Conservation (phyloP, 2,888 invertebrate species). For the Brenthis hecate region DNA sequence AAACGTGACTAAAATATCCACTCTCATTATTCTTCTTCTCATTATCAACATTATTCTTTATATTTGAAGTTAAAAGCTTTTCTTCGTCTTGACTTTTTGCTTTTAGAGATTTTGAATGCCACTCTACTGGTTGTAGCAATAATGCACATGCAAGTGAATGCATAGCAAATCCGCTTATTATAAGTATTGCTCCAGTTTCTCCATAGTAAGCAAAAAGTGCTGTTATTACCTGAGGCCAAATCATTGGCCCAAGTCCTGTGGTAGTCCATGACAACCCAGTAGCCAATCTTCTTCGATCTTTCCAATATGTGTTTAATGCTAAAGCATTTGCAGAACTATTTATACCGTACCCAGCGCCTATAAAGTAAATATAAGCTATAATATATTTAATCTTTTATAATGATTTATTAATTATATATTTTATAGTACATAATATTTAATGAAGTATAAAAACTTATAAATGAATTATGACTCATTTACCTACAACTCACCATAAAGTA, state of each 20-base stretch:
- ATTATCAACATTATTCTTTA: slow-evolving; percentile 42
- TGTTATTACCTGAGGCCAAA: slow-evolving; percentile 88
- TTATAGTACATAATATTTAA: background rate
- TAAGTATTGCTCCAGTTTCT: slow-evolving; percentile 85
- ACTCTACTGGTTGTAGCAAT: slow-evolving; percentile 88
- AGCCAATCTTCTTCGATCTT: slow-evolving; percentile 85
- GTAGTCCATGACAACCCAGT: slow-evolving; percentile 88
- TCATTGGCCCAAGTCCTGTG: slow-evolving; percentile 87
- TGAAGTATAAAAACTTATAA: background rate
- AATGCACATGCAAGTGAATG: slow-evolving; percentile 86
- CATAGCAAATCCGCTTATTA: slow-evolving; percentile 85
- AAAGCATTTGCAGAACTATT: slow-evolving; percentile 86
- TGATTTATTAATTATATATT: background rate
- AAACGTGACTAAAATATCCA: slow-evolving; percentile 68
- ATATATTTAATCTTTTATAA: background rate
- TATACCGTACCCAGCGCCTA: slow-evolving; percentile 85
- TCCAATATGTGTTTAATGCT: slow-evolving; percentile 89
- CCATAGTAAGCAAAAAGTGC: slow-evolving; percentile 83
- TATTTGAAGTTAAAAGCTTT: slow-evolving; percentile 48
- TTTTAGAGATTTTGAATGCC: slow-evolving; percentile 83
- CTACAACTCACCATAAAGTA: slow-evolving; percentile 84
- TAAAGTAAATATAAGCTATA: slow-evolving; percentile 41
- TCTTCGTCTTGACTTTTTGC: slow-evolving; percentile 55
- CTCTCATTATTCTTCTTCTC: slow-evolving; percentile 59
- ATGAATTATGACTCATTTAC: background rate